Percentiles rank a stretch among this genome's conserved stretches.
Evolutionary conservation across 2,888 invertebrate species (phyloP).

Genomic region (Rhopalosiphum nymphaeae): DNA sequence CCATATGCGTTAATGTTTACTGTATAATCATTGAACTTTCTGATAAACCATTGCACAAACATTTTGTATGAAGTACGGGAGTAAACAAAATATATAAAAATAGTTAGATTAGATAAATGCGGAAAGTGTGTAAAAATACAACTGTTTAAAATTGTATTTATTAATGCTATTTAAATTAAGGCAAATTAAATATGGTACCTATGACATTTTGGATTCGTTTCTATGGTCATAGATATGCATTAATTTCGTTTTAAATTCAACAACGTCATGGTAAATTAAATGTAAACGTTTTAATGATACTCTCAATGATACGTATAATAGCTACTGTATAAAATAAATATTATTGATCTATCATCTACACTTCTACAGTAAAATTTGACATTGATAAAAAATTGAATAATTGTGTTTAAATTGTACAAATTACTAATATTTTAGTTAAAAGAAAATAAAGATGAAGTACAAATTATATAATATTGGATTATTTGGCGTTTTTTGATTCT

Average conservation of each 20-base stretch:
- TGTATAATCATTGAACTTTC: slow-evolving; percentile 41
- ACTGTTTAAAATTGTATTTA: slow-evolving; percentile 51
- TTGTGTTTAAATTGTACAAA: neutral
- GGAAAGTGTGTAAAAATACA: slow-evolving; percentile 47
- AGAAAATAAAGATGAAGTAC: neutral
- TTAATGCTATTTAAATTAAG: slow-evolving; percentile 52
- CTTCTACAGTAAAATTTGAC: neutral
- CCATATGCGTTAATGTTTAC: slow-evolving; percentile 23
- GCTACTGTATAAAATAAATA: neutral
- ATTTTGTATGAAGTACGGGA: slow-evolving; percentile 9
- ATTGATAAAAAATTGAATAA: neutral
- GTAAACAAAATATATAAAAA: slow-evolving; percentile 49
- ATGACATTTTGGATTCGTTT: slow-evolving; percentile 52
- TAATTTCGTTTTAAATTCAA: slow-evolving; percentile 47
- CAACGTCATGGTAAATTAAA: slow-evolving; percentile 28
- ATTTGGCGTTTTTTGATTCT: neutral
- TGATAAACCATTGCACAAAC: slow-evolving; percentile 41
- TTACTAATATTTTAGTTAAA: neutral
- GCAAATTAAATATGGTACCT: slow-evolving; percentile 32
- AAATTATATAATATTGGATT: neutral
- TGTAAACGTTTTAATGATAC: slow-evolving; percentile 18
- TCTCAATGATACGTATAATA: slow-evolving; percentile 43
- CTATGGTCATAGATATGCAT: slow-evolving; percentile 33
- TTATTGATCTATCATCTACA: neutral
- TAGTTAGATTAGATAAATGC: slow-evolving; percentile 47